Evolutionary conservation across 2,797 vertebrate genomes (phyloP), one percentile per base, ranked within the genome.

Genomic region (Apogon hyalosoma): DNA sequence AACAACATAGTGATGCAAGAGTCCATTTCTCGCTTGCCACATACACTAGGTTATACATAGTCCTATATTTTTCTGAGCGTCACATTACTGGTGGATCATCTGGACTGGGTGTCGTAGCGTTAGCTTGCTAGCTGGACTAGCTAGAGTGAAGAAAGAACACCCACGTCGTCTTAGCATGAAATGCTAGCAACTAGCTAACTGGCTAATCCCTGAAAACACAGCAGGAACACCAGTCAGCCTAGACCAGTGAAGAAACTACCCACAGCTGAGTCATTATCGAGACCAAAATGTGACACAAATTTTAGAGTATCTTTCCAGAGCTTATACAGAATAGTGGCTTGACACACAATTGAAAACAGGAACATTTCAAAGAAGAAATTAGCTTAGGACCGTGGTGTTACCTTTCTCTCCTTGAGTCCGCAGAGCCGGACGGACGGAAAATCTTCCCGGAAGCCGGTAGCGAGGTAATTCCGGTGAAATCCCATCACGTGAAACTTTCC

Each of bases 361-460:
- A 42, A 24, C 41, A 11, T 73, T 80, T 86, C 60, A 61, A 66
- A 46, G 39, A 31, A 64, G 48, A 76, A 41, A 55, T 51, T 16
- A 33, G 45, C 46, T 41, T 10, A 67, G 75, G 77, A 84, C 53
- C 59, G 63, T 16, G 14, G 77, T 83, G 82, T 95, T 96, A 96
- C 95, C 95, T 95, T 95, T 94, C 90, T 95, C 95, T 96, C 95
- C 95, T 96, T 95, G 93, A 95, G 95, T 96, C 95, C 95, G 95
- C 93, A 91, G 86, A 95, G 93, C 95, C 95, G 95, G 95, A 96
- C 95, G 95, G 95, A 95, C 95, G 89, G 90, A 92, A 94, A 93
- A 92, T 84, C 91, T 93, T 93, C 92, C 95, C 95, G 95, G 96
- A 96, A 96, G 92, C 95, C 93, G 94, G 95, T 92, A 81, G 82